Conservation (phyloP, 2,797 vertebrate species). For the Phylloscopus collybita region DNA sequence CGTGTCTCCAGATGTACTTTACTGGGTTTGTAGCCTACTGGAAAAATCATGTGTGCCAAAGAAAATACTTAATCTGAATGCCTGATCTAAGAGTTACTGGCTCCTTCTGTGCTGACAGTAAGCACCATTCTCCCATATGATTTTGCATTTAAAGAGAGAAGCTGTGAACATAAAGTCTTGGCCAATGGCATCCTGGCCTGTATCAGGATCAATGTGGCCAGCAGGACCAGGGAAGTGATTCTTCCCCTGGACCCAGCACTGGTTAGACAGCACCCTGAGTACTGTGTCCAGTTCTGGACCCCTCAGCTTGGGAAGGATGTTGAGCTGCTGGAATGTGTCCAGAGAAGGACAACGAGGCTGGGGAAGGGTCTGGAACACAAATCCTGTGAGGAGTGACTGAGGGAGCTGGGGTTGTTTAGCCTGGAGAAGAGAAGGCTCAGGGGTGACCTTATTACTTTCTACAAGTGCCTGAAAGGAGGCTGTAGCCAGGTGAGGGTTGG, state of each 20-base stretch:
- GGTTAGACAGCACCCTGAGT: neutral
- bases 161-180: neutral
- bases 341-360: neutral
- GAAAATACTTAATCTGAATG: neutral
- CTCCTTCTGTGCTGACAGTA: neutral
- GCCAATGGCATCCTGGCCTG: neutral
- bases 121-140: accelerated
- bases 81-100: neutral
- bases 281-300: neutral
- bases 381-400: neutral
- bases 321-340: neutral
- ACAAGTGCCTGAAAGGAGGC: neutral
- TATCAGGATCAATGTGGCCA: neutral
- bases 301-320: neutral
- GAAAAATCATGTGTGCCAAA: neutral
- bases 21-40: neutral
- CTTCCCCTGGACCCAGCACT: accelerated
- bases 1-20: neutral
- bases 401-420: neutral
- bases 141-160: neutral
- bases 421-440: neutral
- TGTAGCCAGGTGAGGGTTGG: accelerated
- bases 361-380: neutral
- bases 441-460: neutral
- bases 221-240: neutral